Conservation (phyloP, 2,797 vertebrate species). For the Gallinago stenura region DNA sequence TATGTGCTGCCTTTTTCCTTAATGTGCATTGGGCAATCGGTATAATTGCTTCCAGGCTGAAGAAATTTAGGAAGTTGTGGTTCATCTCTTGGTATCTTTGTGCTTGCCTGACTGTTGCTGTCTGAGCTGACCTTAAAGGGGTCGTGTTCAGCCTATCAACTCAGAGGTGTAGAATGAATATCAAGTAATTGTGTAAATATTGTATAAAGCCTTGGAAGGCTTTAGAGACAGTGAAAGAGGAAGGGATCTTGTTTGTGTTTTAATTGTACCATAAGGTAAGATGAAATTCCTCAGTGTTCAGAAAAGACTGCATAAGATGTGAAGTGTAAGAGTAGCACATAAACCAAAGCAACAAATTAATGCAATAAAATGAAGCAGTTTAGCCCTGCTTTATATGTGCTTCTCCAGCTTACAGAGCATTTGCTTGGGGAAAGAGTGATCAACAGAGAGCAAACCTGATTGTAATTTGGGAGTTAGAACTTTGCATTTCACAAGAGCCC, state of each 20-base stretch:
- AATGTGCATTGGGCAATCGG: neutral
- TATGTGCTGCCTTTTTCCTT: neutral
- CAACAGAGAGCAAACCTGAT: neutral
- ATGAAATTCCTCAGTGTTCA: neutral
- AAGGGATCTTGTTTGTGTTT: neutral
- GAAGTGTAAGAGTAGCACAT: neutral
- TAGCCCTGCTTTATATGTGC: neutral
- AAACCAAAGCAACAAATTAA: neutral
- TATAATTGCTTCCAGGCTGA: neutral
- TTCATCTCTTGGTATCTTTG: neutral
- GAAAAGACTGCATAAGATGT: neutral
- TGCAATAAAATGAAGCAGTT: neutral
- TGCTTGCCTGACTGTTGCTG: neutral
- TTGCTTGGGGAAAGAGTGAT: neutral
- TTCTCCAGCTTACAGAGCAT: neutral
- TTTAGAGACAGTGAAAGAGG: neutral
- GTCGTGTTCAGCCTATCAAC: neutral
- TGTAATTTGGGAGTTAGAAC: slow-evolving; percentile 6
- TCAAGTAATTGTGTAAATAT: neutral
- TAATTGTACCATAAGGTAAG: neutral
- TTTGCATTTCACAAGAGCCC: slow-evolving; percentile 21
- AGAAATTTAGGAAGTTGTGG: neutral
- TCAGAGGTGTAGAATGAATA: neutral
- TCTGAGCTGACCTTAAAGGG: neutral
- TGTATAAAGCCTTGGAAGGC: neutral